Percentiles rank a stretch among this genome's conserved stretches.
phyloP scores from a whole-genome alignment of 92 coral and sea anemone genomes.

The Bergia puertoricense region DNA sequence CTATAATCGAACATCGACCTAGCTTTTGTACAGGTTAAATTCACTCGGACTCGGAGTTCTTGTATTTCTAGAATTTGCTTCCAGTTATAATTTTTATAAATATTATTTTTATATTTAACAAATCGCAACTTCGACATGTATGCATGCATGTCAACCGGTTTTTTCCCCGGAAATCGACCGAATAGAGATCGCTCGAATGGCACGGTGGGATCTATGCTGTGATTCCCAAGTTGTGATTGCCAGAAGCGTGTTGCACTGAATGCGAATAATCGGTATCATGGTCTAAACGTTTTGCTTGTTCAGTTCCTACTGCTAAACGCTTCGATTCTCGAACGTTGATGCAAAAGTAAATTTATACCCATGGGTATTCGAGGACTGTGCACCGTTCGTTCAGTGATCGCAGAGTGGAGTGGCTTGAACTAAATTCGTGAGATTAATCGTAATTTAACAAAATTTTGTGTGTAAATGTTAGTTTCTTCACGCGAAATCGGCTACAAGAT shows the following conservation, averaged over 20 bases:
- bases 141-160: background rate
- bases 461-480: background rate
- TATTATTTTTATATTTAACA: background rate
- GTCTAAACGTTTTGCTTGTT: background rate
- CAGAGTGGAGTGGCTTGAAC: background rate
- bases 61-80: background rate
- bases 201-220: background rate
- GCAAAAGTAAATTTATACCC: too few relatives aligned
- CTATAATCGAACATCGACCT: background rate
- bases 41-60: background rate
- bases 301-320: background rate
- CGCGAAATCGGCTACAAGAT: constrained; percentile 4
- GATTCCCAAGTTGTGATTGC: background rate
- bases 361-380: too few relatives aligned
- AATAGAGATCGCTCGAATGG: background rate
- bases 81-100: background rate
- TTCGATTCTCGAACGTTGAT: background rate
- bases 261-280: background rate
- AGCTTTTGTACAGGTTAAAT: background rate
- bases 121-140: background rate
- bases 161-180: constrained; percentile 14
- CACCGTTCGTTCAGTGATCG: background rate
- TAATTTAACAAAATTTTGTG: background rate
- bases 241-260: background rate
- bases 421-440: background rate